A percentile compares a stretch with the other conserved stretches of the same genome.
These are phyloP conservation scores for Trachelus troglodyta DNA, from an alignment of 2,888 invertebrate species.

Conservation along the genomic window DNA sequence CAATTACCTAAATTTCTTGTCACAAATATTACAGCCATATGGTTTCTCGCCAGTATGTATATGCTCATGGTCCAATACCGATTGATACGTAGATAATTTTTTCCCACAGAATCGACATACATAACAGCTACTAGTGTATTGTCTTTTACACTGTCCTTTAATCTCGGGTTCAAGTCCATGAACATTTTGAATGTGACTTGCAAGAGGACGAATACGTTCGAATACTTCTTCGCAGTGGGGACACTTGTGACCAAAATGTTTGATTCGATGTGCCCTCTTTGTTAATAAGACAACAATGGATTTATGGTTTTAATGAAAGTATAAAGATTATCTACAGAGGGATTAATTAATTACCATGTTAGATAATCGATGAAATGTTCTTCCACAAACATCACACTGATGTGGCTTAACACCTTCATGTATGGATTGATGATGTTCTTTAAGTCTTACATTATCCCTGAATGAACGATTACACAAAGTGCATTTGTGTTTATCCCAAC, in stretches of 20 bases:
- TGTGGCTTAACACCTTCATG: constrained; percentile 46
- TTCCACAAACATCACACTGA: constrained; percentile 45
- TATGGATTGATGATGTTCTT: constrained; percentile 42
- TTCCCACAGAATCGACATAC: constrained; percentile 44
- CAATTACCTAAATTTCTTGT: constrained; percentile 38
- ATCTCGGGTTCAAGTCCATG: constrained; percentile 34
- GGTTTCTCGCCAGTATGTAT: constrained; percentile 46
- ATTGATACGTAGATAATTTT: constrained; percentile 37
- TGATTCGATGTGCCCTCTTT: constrained; percentile 37
- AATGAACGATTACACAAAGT: constrained; percentile 43
- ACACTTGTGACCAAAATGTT: constrained; percentile 41
- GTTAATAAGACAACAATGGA: neutral
- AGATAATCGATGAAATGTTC: constrained; percentile 43
- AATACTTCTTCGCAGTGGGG: constrained; percentile 34
- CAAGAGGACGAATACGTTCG: constrained; percentile 27
- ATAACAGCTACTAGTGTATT: constrained; percentile 32
- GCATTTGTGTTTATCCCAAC: constrained; percentile 9
- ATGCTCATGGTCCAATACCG: constrained; percentile 40
- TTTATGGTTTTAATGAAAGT: neutral
- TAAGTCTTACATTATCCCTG: constrained; percentile 40
- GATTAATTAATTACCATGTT: constrained; percentile 38
- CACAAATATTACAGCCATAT: constrained; percentile 38
- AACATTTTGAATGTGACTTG: constrained; percentile 30
- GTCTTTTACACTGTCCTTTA: constrained; percentile 24
- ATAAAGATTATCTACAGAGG: constrained; percentile 1